Conservation (phyloP, 2,888 invertebrate species). For the Meloe dianella region DNA sequence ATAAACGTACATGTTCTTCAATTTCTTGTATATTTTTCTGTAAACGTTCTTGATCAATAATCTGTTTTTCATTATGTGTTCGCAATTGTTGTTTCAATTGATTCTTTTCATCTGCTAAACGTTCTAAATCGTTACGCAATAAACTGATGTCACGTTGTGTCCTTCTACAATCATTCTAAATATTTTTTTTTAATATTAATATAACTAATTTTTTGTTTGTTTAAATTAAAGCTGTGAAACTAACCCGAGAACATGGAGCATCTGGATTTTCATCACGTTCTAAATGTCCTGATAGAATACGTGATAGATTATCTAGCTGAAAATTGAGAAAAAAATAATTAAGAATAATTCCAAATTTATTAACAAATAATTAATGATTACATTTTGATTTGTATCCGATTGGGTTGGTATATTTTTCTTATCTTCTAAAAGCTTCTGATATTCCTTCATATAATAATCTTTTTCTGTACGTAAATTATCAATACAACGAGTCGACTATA, state of each 20-base stretch:
- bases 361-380: too few relatives aligned
- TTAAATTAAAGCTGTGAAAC: too few relatives aligned
- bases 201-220: too few relatives aligned
- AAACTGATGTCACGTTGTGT: conserved; percentile 64
- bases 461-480: conserved; percentile 56
- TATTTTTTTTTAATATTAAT: conserved; percentile 13
- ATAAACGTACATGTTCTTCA: conserved; percentile 61
- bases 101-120: conserved; percentile 67
- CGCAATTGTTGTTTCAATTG: conserved; percentile 65
- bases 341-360: neutral
- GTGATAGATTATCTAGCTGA: conserved; percentile 42
- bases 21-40: conserved; percentile 61
- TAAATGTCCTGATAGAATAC: conserved; percentile 55
- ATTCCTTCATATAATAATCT: conserved; percentile 63
- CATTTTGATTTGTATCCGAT: conserved; percentile 32
- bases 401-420: conserved; percentile 48
- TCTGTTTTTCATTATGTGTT: conserved; percentile 18
- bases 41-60: conserved; percentile 60
- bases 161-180: conserved; percentile 56
- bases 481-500: conserved; percentile 41
- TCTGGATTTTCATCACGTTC: conserved; percentile 48
- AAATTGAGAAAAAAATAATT: conserved; percentile 14
- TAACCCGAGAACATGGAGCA: conserved; percentile 46
- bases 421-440: conserved; percentile 57
- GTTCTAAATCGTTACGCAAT: conserved; percentile 63